A percentile compares a stretch with the other conserved stretches of the same genome.
These are phyloP conservation scores for Sebastes taczanowskii DNA, from an alignment of 2,797 vertebrate species.

Conservation along the genomic window DNA sequence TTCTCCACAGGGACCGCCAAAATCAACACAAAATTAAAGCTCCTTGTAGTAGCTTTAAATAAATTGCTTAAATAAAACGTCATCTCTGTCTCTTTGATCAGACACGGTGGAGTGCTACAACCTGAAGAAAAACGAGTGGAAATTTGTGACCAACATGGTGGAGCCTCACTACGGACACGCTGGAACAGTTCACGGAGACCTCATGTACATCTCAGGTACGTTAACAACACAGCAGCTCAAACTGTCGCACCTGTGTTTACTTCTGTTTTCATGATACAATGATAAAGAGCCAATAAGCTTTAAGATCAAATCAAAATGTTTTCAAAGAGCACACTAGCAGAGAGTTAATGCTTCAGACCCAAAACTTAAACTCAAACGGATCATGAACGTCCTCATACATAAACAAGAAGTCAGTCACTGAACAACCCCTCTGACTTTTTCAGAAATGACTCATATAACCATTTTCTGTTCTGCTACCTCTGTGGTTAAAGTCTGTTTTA, in stretches of 20 bases:
- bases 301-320: background rate
- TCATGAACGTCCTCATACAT: background rate
- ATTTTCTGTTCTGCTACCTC: background rate
- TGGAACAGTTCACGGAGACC: constrained; percentile 80
- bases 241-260: background rate
- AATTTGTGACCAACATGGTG: constrained; percentile 77
- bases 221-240: background rate
- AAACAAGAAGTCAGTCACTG: background rate
- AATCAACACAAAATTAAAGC: no score
- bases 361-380: background rate
- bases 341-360: no score
- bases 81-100: constrained; percentile 26
- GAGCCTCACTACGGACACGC: constrained; percentile 87
- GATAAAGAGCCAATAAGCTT: background rate
- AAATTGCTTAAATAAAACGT: background rate
- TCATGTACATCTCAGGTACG: constrained; percentile 87
- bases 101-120: constrained; percentile 86
- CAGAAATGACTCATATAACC: background rate
- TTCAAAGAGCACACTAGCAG: background rate
- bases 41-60: no score
- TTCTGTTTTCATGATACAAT: background rate
- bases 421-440: background rate
- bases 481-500: background rate
- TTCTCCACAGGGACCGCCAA: no score
- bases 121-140: constrained; percentile 85